Conservation (phyloP, 2,113 vertebrate genomes). For the Siniperca knerii region DNA sequence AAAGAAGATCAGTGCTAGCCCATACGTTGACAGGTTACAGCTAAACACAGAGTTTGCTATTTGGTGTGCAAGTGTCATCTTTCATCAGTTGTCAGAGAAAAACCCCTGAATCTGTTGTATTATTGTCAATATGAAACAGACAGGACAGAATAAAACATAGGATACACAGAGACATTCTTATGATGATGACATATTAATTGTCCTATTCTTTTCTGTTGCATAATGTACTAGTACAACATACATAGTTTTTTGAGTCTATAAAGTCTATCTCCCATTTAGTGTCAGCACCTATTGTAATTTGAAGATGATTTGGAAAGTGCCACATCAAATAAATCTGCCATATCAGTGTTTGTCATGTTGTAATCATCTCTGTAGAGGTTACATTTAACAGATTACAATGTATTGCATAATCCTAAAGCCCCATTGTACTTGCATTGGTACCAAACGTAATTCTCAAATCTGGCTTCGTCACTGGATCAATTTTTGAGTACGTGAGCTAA, state of each 20-base stretch:
- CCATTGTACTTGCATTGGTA: slow-evolving; percentile 12
- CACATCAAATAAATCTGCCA: slow-evolving; percentile 6
- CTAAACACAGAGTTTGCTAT: slow-evolving; percentile 1
- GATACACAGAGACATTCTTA: background rate
- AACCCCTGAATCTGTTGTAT: background rate
- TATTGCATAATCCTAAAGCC: slow-evolving; percentile 41
- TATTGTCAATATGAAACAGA: background rate
- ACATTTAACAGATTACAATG: slow-evolving; percentile 25
- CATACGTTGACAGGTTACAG: background rate
- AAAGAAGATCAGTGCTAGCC: background rate
- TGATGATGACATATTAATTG: background rate
- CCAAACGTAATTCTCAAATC: slow-evolving; percentile 34
- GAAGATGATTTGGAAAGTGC: background rate
- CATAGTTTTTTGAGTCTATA: background rate
- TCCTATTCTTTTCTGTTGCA: slow-evolving; percentile 3
- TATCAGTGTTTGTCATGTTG: slow-evolving; percentile 10
- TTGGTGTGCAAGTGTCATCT: background rate
- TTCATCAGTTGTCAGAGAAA: background rate
- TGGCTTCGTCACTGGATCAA: background rate
- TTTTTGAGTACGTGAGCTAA: slow-evolving; percentile 29
- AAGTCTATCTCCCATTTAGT: background rate
- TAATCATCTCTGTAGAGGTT: slow-evolving; percentile 21
- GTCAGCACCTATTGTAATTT: background rate
- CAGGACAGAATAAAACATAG: background rate
- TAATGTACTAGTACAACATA: background rate